These are phyloP conservation scores for Drosophila mauritiana DNA, from an alignment of 1,140 invertebrate genomes.

Conservation along the genomic window DNA sequence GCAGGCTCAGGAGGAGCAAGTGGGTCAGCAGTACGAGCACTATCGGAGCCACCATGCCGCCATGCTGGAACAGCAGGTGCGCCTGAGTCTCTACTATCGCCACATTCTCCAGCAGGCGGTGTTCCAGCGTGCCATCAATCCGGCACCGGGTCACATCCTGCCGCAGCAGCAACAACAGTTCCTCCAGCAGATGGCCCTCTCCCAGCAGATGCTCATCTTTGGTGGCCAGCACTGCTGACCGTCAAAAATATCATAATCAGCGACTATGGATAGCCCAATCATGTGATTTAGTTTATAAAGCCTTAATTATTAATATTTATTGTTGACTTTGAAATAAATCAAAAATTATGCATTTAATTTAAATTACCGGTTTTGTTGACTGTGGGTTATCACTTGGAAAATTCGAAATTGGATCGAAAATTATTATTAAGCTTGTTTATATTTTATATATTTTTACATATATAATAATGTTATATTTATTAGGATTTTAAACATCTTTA, in stretches of 20 bases:
- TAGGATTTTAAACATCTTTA: too few relatives aligned
- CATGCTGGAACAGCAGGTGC: conserved; percentile 61
- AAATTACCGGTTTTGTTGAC: not conserved
- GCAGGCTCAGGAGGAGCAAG: conserved; percentile 48
- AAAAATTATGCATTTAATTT: not conserved
- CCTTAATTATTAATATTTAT: conserved; percentile 46
- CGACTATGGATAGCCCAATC: conserved; percentile 44
- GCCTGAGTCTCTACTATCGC: conserved; percentile 61
- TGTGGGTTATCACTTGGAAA: too few relatives aligned
- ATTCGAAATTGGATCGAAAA: too few relatives aligned
- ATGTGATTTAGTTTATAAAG: conserved; percentile 64
- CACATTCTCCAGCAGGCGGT: conserved; percentile 64
- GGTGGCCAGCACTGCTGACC: conserved; percentile 31
- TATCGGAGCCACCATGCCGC: conserved; percentile 50
- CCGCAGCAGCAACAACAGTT: conserved; percentile 63
- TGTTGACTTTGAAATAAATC: conserved; percentile 55
- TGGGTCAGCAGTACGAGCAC: conserved; percentile 50
- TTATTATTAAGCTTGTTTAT: too few relatives aligned
- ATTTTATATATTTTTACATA: too few relatives aligned
- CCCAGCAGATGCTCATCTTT: conserved; percentile 67
- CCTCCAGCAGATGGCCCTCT: conserved; percentile 59
- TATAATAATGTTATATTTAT: too few relatives aligned
- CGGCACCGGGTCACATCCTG: conserved; percentile 4
- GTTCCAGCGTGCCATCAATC: conserved; percentile 45
- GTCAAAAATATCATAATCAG: not conserved